Conservation (phyloP, 2,113 vertebrate species). For the Tauraco erythrolophus region DNA sequence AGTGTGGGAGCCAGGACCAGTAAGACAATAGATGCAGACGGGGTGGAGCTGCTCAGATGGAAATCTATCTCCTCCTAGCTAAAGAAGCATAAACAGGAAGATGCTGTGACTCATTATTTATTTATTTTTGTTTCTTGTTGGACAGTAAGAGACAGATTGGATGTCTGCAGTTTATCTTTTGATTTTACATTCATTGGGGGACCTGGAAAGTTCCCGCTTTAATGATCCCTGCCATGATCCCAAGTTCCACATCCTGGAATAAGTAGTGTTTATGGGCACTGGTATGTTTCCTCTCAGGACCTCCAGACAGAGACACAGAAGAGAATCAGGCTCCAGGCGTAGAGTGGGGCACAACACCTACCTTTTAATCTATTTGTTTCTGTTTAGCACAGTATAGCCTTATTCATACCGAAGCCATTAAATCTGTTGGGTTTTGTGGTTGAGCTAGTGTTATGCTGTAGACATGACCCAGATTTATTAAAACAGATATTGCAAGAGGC, state of each 20-base stretch:
- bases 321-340: background rate
- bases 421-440: background rate
- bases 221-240: background rate
- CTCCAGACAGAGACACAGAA: background rate
- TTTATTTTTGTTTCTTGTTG: background rate
- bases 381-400: background rate
- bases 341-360: background rate
- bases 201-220: background rate
- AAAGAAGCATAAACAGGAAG: slow-evolving; percentile 22
- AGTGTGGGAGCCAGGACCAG: background rate
- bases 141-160: background rate
- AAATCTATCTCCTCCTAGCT: slow-evolving; percentile 13
- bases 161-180: background rate
- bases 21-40: background rate
- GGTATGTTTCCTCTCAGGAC: background rate
- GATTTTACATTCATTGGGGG: background rate
- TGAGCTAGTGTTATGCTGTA: background rate
- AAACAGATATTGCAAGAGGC: background rate
- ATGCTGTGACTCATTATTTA: background rate
- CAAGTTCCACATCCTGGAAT: background rate
- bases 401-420: background rate
- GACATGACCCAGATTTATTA: background rate
- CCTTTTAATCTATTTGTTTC: background rate
- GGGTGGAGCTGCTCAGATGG: slow-evolving; percentile 19
- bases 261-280: background rate